Conservation (phyloP, 2,113 vertebrate species). For the Pheucticus melanocephalus region DNA sequence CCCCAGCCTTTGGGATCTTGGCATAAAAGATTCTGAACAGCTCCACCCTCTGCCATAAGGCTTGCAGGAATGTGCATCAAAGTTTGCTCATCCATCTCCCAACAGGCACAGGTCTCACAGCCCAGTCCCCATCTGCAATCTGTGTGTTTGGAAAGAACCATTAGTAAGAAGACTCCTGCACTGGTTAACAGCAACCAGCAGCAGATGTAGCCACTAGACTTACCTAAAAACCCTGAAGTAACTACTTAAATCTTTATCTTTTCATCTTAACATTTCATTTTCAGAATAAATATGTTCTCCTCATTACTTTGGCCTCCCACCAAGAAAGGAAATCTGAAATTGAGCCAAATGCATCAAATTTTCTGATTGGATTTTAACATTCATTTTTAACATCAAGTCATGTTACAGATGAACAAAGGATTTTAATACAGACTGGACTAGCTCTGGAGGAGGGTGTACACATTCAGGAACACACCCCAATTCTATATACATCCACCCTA, state of each 20-base stretch:
- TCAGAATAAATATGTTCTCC: neutral
- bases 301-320: neutral
- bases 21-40: neutral
- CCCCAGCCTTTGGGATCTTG: neutral
- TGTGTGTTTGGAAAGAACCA: neutral
- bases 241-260: neutral
- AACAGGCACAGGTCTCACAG: neutral
- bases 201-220: neutral
- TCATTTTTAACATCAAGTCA: neutral
- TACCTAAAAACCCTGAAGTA: neutral
- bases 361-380: neutral
- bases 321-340: neutral
- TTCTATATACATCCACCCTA: slow-evolving; percentile 25
- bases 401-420: neutral
- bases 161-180: neutral
- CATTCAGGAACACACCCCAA: neutral
- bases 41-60: neutral
- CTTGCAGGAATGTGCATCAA: neutral
- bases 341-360: neutral
- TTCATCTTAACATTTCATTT: neutral
- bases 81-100: neutral
- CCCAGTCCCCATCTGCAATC: neutral
- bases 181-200: neutral
- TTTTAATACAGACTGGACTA: neutral
- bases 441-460: neutral